Conservation (phyloP, 2,888 invertebrate genomes). For the Lymantria dispar region DNA sequence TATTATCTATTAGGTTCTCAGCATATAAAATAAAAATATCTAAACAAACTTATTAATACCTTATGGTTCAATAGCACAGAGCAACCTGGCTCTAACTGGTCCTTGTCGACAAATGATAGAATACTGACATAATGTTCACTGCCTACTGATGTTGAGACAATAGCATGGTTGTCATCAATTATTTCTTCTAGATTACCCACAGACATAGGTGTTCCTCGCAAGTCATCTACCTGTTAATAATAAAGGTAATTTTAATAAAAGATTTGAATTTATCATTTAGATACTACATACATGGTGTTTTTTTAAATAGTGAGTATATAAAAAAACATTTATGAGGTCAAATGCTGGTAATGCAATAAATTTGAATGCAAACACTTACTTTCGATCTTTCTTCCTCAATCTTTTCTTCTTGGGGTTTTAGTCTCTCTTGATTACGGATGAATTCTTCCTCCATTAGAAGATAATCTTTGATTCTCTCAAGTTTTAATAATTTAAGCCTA, state of each 20-base stretch:
- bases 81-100: slow-evolving; percentile 99
- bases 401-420: slow-evolving; percentile 99
- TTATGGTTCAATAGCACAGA: slow-evolving; percentile 99
- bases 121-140: slow-evolving; percentile 99
- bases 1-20: too few relatives aligned
- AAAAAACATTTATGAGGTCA: too few relatives aligned
- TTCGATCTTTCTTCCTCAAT: slow-evolving; percentile 99
- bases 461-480: slow-evolving; percentile 99
- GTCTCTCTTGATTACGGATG: slow-evolving; percentile 97
- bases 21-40: too few relatives aligned
- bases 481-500: slow-evolving; percentile 95
- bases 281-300: too few relatives aligned
- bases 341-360: too few relatives aligned
- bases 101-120: slow-evolving; percentile 99
- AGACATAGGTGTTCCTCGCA: slow-evolving; percentile 99
- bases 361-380: slow-evolving; percentile 41
- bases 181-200: slow-evolving; percentile 99
- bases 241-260: too few relatives aligned
- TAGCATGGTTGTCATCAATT: slow-evolving; percentile 99
- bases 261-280: too few relatives aligned
- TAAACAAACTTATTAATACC: slow-evolving; percentile 44
- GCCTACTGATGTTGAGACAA: slow-evolving; percentile 99
- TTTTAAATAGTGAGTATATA: too few relatives aligned
- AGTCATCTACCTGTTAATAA: slow-evolving; percentile 91
- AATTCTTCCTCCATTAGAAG: slow-evolving; percentile 99